Evolutionary conservation across 1,140 invertebrate species (phyloP), one percentile per base, ranked within the genome.

Genomic region (Brachystomella parvula): DNA sequence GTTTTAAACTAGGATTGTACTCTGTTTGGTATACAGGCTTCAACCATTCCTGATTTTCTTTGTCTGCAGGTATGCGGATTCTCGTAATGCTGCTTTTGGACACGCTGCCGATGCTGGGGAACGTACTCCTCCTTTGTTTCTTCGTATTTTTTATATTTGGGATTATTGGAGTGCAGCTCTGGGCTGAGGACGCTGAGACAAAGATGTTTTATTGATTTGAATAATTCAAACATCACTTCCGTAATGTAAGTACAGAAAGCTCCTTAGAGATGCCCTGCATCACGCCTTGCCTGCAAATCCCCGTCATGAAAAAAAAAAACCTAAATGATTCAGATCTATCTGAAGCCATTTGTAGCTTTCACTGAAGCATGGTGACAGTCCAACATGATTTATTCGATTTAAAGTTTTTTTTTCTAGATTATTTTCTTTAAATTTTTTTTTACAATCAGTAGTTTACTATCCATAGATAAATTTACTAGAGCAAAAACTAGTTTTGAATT

Each of bases 61-160:
- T 74, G 76, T 75, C 71, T 67, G 78, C 77, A 97, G 94, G 94
- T 84, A 97, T 98, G 94, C 84, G 95, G 67, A 98, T 98, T 73
- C 81, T 98, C 75, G 95, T 98, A 70, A 98, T 97, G 94, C 81
- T 99, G 33, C 84, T 99, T n/a, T 82, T 99, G 74, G 96, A 99
- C 79, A 99, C 96, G 1, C 83, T 99, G 65, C 96, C 96, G 1
- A 99, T 99, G 96, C 80, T 99, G 74, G 96, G 96, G 59, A 99
- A 99, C 79, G 97, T 99, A 31, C 82, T 99, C 62, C 83, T 99
- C 47, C 82, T 99, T 47, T 99, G 96, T 81, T 99, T 99, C 83
- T 99, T 99, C 82, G 96, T 99, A 44, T 99, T 99, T 85, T 99
- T 99, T 84, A 99, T 99, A 77, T 99, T 99, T 77, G 96, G 97